These are phyloP conservation scores for Drosophila hamatofila DNA, from an alignment of 2,888 invertebrate genomes.

Conservation along the genomic window DNA sequence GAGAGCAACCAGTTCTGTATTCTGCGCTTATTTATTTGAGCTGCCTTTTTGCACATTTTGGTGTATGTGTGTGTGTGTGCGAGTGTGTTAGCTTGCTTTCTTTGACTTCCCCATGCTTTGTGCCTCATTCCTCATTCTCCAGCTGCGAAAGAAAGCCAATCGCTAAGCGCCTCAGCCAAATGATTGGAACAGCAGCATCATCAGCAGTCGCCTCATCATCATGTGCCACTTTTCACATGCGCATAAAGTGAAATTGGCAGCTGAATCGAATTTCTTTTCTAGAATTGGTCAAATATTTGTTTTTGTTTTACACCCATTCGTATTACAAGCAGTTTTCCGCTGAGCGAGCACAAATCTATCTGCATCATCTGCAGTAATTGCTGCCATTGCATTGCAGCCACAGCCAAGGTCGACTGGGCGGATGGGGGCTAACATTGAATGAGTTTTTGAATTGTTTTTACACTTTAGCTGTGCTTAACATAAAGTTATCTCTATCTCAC, in stretches of 20 bases:
- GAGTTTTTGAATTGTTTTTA: constrained; percentile 23
- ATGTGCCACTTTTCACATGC: constrained; percentile 77
- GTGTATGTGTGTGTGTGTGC: constrained; percentile 12
- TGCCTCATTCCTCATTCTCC: constrained; percentile 28
- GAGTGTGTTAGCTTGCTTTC: constrained; percentile 48
- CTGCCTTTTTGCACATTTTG: constrained; percentile 71
- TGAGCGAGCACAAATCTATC: constrained; percentile 41
- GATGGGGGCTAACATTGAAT: constrained; percentile 66
- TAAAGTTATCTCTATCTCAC: constrained; percentile 32
- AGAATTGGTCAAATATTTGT: constrained; percentile 45
- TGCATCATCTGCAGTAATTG: constrained; percentile 28
- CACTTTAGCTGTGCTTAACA: constrained; percentile 23
- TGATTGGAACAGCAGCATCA: constrained; percentile 62
- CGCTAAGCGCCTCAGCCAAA: constrained; percentile 68
- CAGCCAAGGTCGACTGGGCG: constrained; percentile 70
- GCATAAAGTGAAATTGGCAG: constrained; percentile 75
- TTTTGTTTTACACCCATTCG: constrained; percentile 1
- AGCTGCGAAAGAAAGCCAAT: constrained; percentile 68
- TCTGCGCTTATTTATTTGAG: constrained; percentile 70
- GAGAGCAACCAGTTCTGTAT: constrained; percentile 66
- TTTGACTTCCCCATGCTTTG: constrained; percentile 33
- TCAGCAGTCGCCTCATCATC: constrained; percentile 70
- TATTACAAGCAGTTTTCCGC: constrained; percentile 31
- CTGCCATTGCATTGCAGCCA: constrained; percentile 25
- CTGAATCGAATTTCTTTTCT: constrained; percentile 58